Conservation (phyloP, 2,797 vertebrate species). For the Syngnathus acus region DNA sequence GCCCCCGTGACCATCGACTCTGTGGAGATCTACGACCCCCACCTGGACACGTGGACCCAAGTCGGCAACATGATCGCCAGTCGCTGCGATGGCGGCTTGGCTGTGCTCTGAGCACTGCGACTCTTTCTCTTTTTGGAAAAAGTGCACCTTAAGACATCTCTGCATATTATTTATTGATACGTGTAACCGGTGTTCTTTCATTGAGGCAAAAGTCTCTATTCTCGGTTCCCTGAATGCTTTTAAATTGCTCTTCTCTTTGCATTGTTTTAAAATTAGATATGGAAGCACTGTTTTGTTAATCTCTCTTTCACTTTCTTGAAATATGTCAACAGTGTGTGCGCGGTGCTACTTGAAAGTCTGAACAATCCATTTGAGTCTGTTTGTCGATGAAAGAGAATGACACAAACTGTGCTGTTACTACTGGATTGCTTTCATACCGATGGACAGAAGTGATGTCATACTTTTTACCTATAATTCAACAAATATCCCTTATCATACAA, state of each 20-base stretch:
- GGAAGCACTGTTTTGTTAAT: conserved; percentile 8
- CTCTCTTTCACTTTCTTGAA: conserved; percentile 17
- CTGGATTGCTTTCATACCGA: background rate
- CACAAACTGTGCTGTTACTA: background rate
- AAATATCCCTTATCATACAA: background rate
- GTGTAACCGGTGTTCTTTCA: background rate
- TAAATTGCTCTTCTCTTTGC: background rate
- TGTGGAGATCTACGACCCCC: conserved; percentile 95
- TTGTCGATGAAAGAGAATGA: conserved; percentile 14
- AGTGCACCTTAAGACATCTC: conserved; percentile 31
- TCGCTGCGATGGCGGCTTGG: conserved; percentile 92
- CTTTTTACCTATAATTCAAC: background rate
- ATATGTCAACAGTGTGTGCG: conserved; percentile 17
- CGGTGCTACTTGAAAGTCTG: conserved; percentile 23
- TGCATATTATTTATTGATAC: conserved; percentile 23
- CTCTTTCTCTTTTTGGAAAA: conserved; percentile 6
- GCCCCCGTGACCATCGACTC: conserved; percentile 92
- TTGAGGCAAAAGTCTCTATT: background rate
- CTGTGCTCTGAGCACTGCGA: conserved; percentile 78
- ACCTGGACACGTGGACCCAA: conserved; percentile 91
- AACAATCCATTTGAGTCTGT: conserved; percentile 27
- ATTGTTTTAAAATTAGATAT: conserved; percentile 5
- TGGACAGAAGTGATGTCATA: background rate
- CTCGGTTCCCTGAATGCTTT: background rate
- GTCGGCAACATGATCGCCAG: conserved; percentile 97